These are phyloP conservation scores for Globia sparganii DNA, from an alignment of 2,888 invertebrate genomes.

Conservation along the genomic window DNA sequence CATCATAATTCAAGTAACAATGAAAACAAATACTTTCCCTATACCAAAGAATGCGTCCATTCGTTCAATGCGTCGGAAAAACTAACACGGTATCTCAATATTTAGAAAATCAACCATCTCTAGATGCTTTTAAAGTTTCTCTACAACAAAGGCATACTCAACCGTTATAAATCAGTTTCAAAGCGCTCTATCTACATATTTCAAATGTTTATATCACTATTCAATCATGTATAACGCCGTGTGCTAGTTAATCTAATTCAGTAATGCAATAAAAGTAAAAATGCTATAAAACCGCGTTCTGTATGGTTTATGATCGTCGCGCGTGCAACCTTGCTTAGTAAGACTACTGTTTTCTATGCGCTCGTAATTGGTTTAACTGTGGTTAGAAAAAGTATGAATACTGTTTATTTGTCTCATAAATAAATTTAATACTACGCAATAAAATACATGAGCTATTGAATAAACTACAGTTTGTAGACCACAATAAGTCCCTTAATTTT, in stretches of 20 bases:
- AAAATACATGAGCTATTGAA: neutral
- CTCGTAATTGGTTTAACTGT: constrained; percentile 21
- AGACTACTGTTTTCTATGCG: constrained; percentile 63
- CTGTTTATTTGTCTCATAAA: neutral
- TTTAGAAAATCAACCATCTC: constrained; percentile 30
- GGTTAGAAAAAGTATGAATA: neutral
- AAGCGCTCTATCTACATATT: constrained; percentile 40
- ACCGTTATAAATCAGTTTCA: constrained; percentile 45
- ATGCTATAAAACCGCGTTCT: constrained; percentile 75
- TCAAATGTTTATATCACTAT: constrained; percentile 44
- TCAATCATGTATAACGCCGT: constrained; percentile 46
- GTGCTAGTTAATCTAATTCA: constrained; percentile 78
- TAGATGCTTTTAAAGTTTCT: constrained; percentile 6
- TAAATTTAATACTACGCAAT: neutral
- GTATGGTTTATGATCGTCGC: constrained; percentile 70
- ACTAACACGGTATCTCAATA: neutral
- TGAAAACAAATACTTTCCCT: constrained; percentile 43
- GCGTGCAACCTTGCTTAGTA: constrained; percentile 26
- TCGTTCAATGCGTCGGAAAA: constrained; percentile 1
- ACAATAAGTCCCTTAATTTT: neutral
- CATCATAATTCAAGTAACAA: constrained; percentile 8
- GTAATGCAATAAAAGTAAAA: constrained; percentile 79
- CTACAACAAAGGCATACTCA: constrained; percentile 41
- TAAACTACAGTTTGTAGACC: neutral
- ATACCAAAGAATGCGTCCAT: neutral